Evolutionary conservation across 2,888 invertebrate species (phyloP).

Genomic region (Thelaira solivaga): DNA sequence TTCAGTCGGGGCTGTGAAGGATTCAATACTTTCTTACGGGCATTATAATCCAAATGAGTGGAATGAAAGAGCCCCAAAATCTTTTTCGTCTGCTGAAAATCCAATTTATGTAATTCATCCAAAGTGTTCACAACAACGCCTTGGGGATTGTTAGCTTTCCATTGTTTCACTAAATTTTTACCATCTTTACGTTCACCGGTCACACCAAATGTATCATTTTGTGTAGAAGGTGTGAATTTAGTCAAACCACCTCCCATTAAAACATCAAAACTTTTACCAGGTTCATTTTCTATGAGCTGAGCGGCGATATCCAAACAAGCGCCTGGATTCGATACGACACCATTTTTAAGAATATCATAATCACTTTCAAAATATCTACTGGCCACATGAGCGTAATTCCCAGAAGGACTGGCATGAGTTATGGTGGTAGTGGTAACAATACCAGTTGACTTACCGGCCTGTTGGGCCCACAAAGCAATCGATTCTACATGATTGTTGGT

Average conservation of each 20-base stretch:
- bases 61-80: slow-evolving; percentile 79
- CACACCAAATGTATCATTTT: slow-evolving; percentile 75
- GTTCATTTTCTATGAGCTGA: slow-evolving; percentile 83
- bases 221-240: slow-evolving; percentile 80
- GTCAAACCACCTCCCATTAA: slow-evolving; percentile 86
- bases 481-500: slow-evolving; percentile 81
- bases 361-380: slow-evolving; percentile 86
- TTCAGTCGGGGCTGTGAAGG: slow-evolving; percentile 80
- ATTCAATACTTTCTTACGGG: slow-evolving; percentile 74
- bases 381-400: slow-evolving; percentile 80
- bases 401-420: slow-evolving; percentile 88
- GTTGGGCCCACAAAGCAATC: slow-evolving; percentile 83
- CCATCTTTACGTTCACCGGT: slow-evolving; percentile 81
- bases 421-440: slow-evolving; percentile 87
- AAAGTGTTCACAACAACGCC: slow-evolving; percentile 81
- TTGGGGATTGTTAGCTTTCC: slow-evolving; percentile 79
- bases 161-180: slow-evolving; percentile 82
- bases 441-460: slow-evolving; percentile 80
- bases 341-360: slow-evolving; percentile 76
- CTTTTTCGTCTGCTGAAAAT: slow-evolving; percentile 77
- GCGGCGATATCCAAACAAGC: slow-evolving; percentile 84
- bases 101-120: slow-evolving; percentile 78
- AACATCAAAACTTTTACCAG: slow-evolving; percentile 85
- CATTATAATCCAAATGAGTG: slow-evolving; percentile 79
- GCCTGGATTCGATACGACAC: slow-evolving; percentile 27